These are phyloP conservation scores for Globodera rostochiensis DNA, from an alignment of 1,140 invertebrate genomes.

Conservation along the genomic window DNA sequence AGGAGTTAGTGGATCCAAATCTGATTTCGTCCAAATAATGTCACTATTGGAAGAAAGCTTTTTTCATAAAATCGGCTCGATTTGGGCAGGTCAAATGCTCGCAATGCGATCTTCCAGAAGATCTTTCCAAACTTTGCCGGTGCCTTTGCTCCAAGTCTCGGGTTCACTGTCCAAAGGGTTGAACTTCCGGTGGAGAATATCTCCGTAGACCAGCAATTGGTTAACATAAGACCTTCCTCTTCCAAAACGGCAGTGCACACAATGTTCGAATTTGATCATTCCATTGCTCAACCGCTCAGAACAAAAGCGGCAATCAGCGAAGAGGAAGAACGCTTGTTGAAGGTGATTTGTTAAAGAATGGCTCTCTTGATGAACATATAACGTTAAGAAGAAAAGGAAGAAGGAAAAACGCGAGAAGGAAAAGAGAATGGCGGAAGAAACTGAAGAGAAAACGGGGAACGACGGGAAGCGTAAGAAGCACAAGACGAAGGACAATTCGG, in stretches of 20 bases:
- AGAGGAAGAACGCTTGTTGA: background rate
- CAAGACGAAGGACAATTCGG: background rate
- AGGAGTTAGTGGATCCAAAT: too few species aligned
- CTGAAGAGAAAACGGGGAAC: background rate
- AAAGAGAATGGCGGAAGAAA: background rate
- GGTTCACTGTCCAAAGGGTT: slow-evolving; percentile 11
- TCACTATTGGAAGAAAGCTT: too few species aligned
- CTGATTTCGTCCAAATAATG: too few species aligned
- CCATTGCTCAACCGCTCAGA: slow-evolving; percentile 1
- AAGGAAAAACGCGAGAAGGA: slow-evolving; percentile 25
- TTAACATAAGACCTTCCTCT: background rate
- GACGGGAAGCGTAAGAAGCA: background rate
- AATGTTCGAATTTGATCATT: slow-evolving; percentile 12
- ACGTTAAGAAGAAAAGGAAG: slow-evolving; percentile 12
- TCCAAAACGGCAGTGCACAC: background rate
- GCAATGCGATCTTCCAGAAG: slow-evolving; percentile 8
- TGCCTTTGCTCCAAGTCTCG: slow-evolving; percentile 7
- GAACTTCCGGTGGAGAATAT: slow-evolving; percentile 17
- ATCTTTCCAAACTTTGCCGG: slow-evolving; percentile 20
- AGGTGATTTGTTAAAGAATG: background rate
- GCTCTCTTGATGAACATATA: background rate
- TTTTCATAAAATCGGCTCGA: too few species aligned
- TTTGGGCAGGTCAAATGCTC: background rate
- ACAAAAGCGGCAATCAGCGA: background rate
- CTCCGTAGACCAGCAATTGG: background rate